phyloP scores from a whole-genome alignment of 2,113 vertebrate species.

The Sinosuthora webbiana region DNA sequence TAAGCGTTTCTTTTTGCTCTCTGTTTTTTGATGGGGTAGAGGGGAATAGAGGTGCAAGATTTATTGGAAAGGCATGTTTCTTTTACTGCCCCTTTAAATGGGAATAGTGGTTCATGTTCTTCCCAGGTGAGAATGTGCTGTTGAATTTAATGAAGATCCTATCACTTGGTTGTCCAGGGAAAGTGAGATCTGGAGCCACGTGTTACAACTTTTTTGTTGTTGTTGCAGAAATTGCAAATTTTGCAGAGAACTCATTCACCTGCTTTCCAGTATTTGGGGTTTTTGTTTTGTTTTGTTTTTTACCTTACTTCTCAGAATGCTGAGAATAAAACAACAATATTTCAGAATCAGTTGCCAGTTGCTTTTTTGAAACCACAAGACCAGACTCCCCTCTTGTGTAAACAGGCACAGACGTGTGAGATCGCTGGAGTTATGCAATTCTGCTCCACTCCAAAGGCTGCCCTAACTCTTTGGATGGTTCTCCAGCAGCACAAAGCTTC shows the following conservation, averaged over 20 bases:
- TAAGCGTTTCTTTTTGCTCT: not conserved
- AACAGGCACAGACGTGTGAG: not conserved
- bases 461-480: not conserved
- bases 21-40: not conserved
- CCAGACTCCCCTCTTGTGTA: not conserved
- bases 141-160: not conserved
- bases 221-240: not conserved
- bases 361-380: not conserved
- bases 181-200: accelerated
- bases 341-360: not conserved
- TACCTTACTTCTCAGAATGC: not conserved
- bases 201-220: not conserved
- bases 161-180: not conserved
- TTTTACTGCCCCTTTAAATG: not conserved
- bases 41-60: not conserved
- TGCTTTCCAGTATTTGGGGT: not conserved
- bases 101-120: not conserved
- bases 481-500: not conserved
- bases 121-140: not conserved
- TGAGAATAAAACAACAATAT: not conserved
- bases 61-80: not conserved
- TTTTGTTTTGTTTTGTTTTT: not conserved
- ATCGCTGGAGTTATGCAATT: not conserved
- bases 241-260: not conserved
- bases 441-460: not conserved